phyloP scores from a whole-genome alignment of 2,113 vertebrate genomes.

The Panthera leo region DNA sequence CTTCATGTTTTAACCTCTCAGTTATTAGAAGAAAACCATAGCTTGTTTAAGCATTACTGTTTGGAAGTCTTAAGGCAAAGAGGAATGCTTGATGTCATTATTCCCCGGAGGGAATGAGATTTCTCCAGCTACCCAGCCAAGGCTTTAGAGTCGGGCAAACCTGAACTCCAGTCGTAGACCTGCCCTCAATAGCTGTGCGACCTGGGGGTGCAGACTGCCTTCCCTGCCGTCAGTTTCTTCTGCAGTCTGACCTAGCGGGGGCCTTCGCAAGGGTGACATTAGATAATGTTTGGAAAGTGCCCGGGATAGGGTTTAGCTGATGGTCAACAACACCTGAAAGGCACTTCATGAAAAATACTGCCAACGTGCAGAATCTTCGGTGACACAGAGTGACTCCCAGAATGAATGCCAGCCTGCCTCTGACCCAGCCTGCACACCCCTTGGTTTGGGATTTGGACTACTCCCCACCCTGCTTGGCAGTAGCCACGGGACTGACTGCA shows the following conservation, averaged over 20 bases:
- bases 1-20: background rate
- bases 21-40: background rate
- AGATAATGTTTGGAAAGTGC: background rate
- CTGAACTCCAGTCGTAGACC: background rate
- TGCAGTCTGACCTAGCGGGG: background rate
- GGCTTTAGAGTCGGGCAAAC: background rate
- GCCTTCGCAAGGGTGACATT: background rate
- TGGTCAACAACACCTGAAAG: background rate
- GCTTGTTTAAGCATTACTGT: background rate
- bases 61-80: background rate
- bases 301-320: background rate
- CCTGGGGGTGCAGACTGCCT: too few species aligned
- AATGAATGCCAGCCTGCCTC: background rate
- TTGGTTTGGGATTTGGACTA: background rate
- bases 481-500: background rate
- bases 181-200: too few species aligned
- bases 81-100: background rate
- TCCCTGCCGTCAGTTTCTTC: fast-evolving
- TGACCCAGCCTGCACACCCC: background rate
- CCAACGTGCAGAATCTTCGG: background rate
- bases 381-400: background rate
- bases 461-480: background rate
- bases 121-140: background rate
- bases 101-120: background rate
- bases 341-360: background rate